Conservation (phyloP, 1,140 invertebrate species). For the Holcopasites calliopsidis region DNA sequence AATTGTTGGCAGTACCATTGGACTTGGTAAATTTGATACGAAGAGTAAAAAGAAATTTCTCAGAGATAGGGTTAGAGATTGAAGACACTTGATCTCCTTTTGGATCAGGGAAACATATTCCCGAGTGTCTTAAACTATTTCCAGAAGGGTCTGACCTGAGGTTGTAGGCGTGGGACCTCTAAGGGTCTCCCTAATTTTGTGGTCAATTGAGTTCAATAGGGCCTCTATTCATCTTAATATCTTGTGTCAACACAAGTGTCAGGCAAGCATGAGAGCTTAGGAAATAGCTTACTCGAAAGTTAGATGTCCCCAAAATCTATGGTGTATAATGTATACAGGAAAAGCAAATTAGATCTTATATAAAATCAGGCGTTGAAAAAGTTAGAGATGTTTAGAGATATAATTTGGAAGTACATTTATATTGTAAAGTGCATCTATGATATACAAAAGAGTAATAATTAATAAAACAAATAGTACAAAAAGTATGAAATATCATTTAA, state of each 20-base stretch:
- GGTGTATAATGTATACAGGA: too few relatives aligned
- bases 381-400: too few relatives aligned
- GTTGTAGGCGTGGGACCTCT: not conserved
- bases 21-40: not conserved
- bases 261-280: slow-evolving; percentile 53
- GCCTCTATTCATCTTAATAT: slow-evolving; percentile 67
- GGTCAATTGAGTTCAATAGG: slow-evolving; percentile 46
- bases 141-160: not conserved
- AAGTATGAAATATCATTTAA: too few relatives aligned
- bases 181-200: slow-evolving; percentile 52
- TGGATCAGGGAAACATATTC: slow-evolving; percentile 15
- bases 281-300: not conserved
- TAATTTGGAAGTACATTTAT: too few relatives aligned
- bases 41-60: not conserved
- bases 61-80: not conserved
- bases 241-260: slow-evolving; percentile 67
- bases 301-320: too few relatives aligned
- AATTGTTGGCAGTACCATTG: not conserved
- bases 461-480: too few relatives aligned
- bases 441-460: too few relatives aligned
- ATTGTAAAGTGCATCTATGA: too few relatives aligned
- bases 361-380: too few relatives aligned
- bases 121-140: slow-evolving; percentile 2
- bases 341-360: too few relatives aligned
- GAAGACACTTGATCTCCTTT: slow-evolving; percentile 16